Percentiles rank a stretch among this genome's conserved stretches.
phyloP scores from a whole-genome alignment of 2,113 vertebrate species.

The Alouatta palliata region DNA sequence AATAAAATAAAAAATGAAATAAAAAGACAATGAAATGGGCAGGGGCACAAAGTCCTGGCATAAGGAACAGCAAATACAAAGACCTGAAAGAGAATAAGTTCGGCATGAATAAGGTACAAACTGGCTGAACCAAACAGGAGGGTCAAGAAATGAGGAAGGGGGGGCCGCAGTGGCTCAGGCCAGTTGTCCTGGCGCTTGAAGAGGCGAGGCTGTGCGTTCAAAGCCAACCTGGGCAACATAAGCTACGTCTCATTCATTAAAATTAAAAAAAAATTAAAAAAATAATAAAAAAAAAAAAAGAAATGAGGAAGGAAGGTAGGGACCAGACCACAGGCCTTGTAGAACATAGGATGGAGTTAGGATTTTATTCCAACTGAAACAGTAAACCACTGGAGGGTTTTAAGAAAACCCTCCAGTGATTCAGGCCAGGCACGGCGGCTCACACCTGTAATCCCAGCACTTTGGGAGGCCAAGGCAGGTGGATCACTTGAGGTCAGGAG shows the following conservation, averaged over 20 bases:
- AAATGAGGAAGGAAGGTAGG: not conserved
- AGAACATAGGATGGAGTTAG: not conserved
- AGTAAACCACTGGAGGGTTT: conserved; percentile 20
- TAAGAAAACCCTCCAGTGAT: not conserved
- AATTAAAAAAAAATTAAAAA: too few relatives aligned
- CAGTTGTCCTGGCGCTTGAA: too few relatives aligned
- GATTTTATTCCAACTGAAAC: not conserved
- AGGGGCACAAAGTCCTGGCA: not conserved
- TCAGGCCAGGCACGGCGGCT: not conserved
- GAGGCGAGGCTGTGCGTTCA: too few relatives aligned
- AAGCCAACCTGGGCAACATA: too few relatives aligned
- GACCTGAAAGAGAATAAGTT: not conserved
- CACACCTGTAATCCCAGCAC: too few relatives aligned
- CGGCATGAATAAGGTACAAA: not conserved
- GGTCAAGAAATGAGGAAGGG: not conserved
- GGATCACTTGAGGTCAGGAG: too few relatives aligned
- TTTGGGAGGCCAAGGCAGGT: too few relatives aligned
- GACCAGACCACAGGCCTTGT: not conserved
- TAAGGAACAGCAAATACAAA: not conserved
- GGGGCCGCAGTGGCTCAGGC: too few relatives aligned
- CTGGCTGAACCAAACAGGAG: not conserved
- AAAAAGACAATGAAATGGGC: not conserved
- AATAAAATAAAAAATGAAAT: too few relatives aligned
- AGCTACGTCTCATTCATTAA: too few relatives aligned
- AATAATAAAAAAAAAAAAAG: too few relatives aligned